Evolutionary conservation across 1,140 invertebrate species (phyloP), one percentile per base, ranked within the genome.

Genomic region (Apis cerana): DNA sequence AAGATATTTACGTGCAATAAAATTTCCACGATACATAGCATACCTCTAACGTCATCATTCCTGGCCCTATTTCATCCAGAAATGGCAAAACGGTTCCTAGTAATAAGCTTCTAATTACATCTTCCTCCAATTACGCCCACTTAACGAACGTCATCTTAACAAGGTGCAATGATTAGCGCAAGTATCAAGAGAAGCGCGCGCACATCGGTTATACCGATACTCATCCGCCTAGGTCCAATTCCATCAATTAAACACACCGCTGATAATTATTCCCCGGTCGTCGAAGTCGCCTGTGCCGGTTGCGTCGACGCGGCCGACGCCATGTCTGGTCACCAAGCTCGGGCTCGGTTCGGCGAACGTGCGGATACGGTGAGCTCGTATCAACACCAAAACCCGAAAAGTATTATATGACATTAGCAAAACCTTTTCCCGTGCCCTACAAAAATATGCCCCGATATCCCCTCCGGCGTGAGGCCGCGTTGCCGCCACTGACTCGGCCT

Each of bases 41-140:
- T 0, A 43, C 5, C 0, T 43, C 33, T 43, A 43, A 5, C 8
- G 9, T 27, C 62, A 10, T 61, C 21, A 19, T 3, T 2, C 21
- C 8, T n/a, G 19, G 9, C 19, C 56, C 15, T 4, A n/a, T n/a
- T n/a, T n/a, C 48, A 48, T 17, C 33, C 12, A 48, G 71, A 62
- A 67, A 70, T n/a, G 1, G 1, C 23, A 17, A 86, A 67, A 82
- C 21, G 33, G 69, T 82, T 88, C 50, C 74, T 56, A 80, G 70
- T 90, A 90, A 91, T 91, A 84, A 91, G 88, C 80, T 86, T 85
- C 82, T 89, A 86, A 91, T 91, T 90, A 91, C 85, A 74, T 91
- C 85, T 87, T 91, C 90, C 85, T 87, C 43, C 89, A 91, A 91
- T 91, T 92, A 89, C 78, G 89, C 50, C 83, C 90, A 91, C 88